phyloP scores from a whole-genome alignment of 92 coral and sea anemone species.

The Pocillopora grandis region DNA sequence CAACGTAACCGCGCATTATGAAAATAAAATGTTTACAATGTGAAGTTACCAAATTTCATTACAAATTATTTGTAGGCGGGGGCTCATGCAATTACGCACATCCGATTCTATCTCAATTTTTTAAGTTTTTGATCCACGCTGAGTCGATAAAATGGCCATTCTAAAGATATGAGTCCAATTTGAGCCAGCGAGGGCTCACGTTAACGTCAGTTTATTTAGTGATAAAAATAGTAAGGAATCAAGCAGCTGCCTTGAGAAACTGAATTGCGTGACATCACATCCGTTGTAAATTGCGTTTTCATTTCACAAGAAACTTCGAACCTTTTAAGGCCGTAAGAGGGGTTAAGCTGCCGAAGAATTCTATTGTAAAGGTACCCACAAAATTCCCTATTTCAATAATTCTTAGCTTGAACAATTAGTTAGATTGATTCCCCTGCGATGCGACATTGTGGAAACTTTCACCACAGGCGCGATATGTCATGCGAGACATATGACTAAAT shows the following conservation, averaged over 20 bases:
- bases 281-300: constrained; percentile 21
- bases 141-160: neutral
- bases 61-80: neutral
- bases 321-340: neutral
- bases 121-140: neutral
- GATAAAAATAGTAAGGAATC: constrained; percentile 5
- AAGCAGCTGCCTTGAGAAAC: neutral
- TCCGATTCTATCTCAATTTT: neutral
- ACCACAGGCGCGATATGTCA: neutral
- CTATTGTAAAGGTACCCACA: neutral
- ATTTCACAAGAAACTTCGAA: neutral
- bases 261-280: constrained; percentile 44
- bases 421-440: neutral
- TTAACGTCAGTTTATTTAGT: neutral
- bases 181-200: neutral
- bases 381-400: constrained; percentile 5
- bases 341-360: constrained; percentile 1
- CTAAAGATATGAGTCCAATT: neutral
- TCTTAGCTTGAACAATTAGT: constrained; percentile 10
- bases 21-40: neutral
- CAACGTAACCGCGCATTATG: neutral
- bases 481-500: constrained; percentile 4
- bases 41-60: neutral
- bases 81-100: neutral
- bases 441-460: neutral